Conservation (phyloP, 2,113 vertebrate species). For the Rhinolophus ferrumequinum region DNA sequence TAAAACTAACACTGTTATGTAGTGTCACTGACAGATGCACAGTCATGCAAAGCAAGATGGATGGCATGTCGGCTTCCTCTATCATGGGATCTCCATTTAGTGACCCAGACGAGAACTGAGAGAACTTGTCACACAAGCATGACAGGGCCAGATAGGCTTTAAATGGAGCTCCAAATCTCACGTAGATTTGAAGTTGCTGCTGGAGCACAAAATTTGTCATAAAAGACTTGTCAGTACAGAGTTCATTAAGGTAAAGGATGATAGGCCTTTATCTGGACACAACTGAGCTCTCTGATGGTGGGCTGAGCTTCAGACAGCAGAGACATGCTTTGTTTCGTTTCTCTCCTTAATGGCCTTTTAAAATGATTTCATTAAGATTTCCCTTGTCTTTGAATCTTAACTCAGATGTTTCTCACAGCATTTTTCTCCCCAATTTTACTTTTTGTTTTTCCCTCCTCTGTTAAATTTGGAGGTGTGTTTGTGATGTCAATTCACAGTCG, state of each 20-base stretch:
- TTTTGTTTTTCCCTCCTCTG: conserved; percentile 67
- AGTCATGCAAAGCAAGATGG: conserved; percentile 87
- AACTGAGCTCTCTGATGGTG: conserved; percentile 58
- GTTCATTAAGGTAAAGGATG: conserved; percentile 88
- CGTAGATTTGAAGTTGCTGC: conserved; percentile 80
- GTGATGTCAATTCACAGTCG: conserved; percentile 82
- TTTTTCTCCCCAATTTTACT: conserved; percentile 66
- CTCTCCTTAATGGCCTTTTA: conserved; percentile 50
- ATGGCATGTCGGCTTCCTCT: conserved; percentile 85
- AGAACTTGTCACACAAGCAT: conserved; percentile 82
- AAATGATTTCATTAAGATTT: conserved; percentile 78
- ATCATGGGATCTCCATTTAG: conserved; percentile 86
- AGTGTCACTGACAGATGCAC: conserved; percentile 80
- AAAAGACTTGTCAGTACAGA: conserved; percentile 85
- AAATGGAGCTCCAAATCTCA: conserved; percentile 83
- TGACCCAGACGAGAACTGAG: conserved; percentile 85
- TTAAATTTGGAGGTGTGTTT: conserved; percentile 86
- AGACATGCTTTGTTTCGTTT: conserved; percentile 5
- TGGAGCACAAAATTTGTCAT: conserved; percentile 85
- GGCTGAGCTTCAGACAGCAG: conserved; percentile 59
- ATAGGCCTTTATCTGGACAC: conserved; percentile 81
- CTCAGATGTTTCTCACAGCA: conserved; percentile 66
- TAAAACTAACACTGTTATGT: conserved; percentile 83
- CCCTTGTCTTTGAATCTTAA: conserved; percentile 65
- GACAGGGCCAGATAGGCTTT: conserved; percentile 80